Evolutionary conservation across 2,113 vertebrate species (phyloP).

Genomic region (Corydoras sp.): DNA sequence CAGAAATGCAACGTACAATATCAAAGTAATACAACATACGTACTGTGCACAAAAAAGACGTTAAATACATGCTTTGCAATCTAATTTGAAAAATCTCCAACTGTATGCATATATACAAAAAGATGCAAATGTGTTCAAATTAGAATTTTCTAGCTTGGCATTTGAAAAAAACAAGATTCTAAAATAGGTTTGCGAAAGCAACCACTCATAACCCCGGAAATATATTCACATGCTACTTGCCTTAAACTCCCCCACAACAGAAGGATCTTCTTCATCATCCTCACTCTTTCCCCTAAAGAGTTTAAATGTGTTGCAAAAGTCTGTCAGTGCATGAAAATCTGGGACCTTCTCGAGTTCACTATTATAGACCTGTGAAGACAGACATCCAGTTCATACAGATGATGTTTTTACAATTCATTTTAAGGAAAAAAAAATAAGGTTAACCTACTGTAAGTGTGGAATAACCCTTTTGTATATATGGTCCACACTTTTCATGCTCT

Average conservation of each 20-base stretch:
- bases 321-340: conserved; percentile 86
- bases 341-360: conserved; percentile 76
- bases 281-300: conserved; percentile 80
- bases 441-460: conserved; percentile 80
- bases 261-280: conserved; percentile 81
- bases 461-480: conserved; percentile 91
- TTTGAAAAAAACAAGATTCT: too few species aligned
- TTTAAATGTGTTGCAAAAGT: conserved; percentile 93
- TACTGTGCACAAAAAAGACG: too few species aligned
- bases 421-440: background rate
- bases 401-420: background rate
- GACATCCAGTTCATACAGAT: background rate
- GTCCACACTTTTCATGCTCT: conserved; percentile 83
- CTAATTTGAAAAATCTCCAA: conserved; percentile 4
- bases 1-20: too few species aligned
- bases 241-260: conserved; percentile 96
- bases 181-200: too few species aligned
- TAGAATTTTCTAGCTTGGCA: too few species aligned
- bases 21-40: too few species aligned
- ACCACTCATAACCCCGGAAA: background rate
- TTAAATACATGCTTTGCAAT: too few species aligned
- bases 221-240: conserved; percentile 44
- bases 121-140: too few species aligned
- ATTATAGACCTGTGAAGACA: conserved; percentile 72
- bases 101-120: too few species aligned